Base-by-base conservation (phyloP, 2,888 invertebrate species). In the Cabera pusaria region DNA sequence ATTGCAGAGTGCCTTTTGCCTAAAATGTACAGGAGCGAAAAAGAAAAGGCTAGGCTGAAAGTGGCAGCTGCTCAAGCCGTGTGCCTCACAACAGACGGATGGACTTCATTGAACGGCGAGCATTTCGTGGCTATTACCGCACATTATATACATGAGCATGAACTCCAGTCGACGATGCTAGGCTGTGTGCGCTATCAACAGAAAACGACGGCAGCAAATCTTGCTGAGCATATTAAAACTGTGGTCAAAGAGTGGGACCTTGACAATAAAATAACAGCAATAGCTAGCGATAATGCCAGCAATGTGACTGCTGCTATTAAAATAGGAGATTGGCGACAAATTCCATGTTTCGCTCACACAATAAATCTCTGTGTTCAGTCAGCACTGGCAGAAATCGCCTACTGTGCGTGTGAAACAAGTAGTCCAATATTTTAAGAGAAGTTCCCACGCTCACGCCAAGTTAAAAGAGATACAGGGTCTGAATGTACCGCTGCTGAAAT, bases 291-390 rank as follows among this genome's bases (percentile, higher is more conserved):
- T 29, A 47, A 47, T 17, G 43, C 43, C 4, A 5, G 3, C 3
- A 47, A 40, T 11, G 37, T 40, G 1, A 17, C 40, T 37, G 37
- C 43, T 29, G 43, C 47, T 7, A 37, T 43, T 11, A 9, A 5
- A 8, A 7, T 26, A 20, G 19, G 9, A 3, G 19, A 34, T n/a
- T 47, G 40, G 47, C 35, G 31, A 11, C 36, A 39, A 12, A 17
- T 47, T 14, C 34, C 43, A 1, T 47, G 43, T 28, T 47, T 43
- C 11, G 40, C 47, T n/a, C 47, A 43, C 10, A 43, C 36, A 1
- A 1, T 40, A 4, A 47, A 47, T 11, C 9, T 47, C 0, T 26
- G 36, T 6, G 47, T 43, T 1, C 43, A 47, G 18, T 5, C 36
- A 1, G 26, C 26, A 2, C 23, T 43, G n/a, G 23, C 7, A 28